Base-by-base conservation (phyloP, 2,113 vertebrate genomes). In the Merops nubicus region DNA sequence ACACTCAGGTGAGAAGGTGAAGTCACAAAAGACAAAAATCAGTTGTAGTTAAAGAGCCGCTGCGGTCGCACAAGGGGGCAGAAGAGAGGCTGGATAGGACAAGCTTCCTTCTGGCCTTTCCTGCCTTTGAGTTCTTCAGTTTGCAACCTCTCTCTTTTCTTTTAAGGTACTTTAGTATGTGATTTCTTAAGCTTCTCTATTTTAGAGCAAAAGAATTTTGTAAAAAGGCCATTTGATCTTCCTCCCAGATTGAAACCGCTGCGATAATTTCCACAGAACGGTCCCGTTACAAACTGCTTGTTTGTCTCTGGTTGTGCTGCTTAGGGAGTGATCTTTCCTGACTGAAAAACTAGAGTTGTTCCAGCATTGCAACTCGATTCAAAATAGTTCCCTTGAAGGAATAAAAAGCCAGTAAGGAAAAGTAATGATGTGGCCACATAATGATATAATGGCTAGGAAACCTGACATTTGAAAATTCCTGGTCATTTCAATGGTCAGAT, bases 171-270 rank as follows among this genome's bases (percentile, higher is more conserved):
- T 93, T 83, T 5, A 78, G 63, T 43, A 50, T 60, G 69, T 74
- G 6, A 75, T 91, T 96, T 92, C 56, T 70, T 64, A 68, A 94
- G 36, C 51, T 45, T 74, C 79, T 88, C 90, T 81, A 64, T 70
- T 90, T 86, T 84, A 91, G 68, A 92, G 69, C 19, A 76, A 68
- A 91, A 78, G 8, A 40, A 36, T 85, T 60, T 68, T 88, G 59
- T 80, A 72, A 69, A 94, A 86, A 84, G 73, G 26, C 43, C 60
- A 42, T 91, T 85, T 91, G 68, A 91, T 86, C 85, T 28, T 94
- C 63, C 90, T 84, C 56, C 73, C 43, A 50, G 34, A 56, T 21
- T 64, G 88, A 93, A 92, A 90, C 73, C 40, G 8, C 73, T 73
- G 5, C 5, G 22, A 59, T 81, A 53, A 42, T 91, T 96, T 95